These are phyloP conservation scores for Euphydryas editha DNA, from an alignment of 2,888 invertebrate species.

Conservation along the genomic window DNA sequence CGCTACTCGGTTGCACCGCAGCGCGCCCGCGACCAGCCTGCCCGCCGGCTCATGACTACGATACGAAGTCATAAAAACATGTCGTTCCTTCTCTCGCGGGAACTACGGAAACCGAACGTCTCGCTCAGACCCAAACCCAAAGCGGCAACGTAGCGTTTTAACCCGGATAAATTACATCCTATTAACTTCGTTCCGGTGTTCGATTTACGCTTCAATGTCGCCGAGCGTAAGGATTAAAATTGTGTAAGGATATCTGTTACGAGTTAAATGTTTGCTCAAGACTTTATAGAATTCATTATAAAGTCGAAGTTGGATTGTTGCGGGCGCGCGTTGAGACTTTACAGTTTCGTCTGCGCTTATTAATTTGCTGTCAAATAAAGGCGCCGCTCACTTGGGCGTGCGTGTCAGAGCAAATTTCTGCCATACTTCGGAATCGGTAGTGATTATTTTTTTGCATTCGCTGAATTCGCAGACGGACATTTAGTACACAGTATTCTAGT, in stretches of 20 bases:
- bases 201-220: conserved; percentile 80
- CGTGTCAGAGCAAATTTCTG: conserved; percentile 83
- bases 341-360: conserved; percentile 71
- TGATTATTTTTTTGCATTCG: conserved; percentile 78
- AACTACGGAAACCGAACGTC: conserved; percentile 48
- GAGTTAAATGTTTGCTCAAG: conserved; percentile 65
- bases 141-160: conserved; percentile 78
- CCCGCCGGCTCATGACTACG: conserved; percentile 70
- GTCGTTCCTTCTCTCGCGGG: conserved; percentile 60
- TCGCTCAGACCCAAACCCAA: conserved; percentile 69
- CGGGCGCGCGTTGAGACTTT: conserved; percentile 68
- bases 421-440: conserved; percentile 81
- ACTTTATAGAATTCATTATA: conserved; percentile 70
- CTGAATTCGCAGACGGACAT: conserved; percentile 78
- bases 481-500: conserved; percentile 56
- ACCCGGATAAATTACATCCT: conserved; percentile 83
- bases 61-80: conserved; percentile 68
- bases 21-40: conserved; percentile 64
- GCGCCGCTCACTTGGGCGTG: conserved; percentile 82
- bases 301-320: conserved; percentile 69
- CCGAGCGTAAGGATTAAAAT: conserved; percentile 77
- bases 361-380: conserved; percentile 84
- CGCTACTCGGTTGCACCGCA: conserved; percentile 48
- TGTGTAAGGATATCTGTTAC: conserved; percentile 67
- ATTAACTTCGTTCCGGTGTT: conserved; percentile 78